Evolutionary conservation across 2,113 vertebrate genomes (phyloP), one percentile per base, ranked within the genome.

Genomic region (Dasyprocta punctata): DNA sequence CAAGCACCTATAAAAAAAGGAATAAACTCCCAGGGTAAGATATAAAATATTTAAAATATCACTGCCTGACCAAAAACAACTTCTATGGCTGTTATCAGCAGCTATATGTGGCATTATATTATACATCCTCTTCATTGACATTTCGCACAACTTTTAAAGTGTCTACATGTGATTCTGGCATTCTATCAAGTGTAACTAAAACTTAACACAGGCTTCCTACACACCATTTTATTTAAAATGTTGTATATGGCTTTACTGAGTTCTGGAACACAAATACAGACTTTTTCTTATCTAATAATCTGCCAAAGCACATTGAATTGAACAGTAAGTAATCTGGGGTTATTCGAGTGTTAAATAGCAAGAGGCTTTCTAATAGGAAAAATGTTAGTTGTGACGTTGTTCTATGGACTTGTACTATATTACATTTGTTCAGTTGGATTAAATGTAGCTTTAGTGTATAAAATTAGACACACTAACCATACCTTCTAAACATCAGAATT

Each of bases 301-400:
- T 87, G 75, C 65, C 83, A 77, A 75, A 96, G 77, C 47, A 96
- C 56, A 69, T 5, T 75, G 38, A 75, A 44, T 9, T 83, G 20
- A 94, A 90, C 30, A 90, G 71, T 30, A 44, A 81, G 24, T 75
- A 81, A 86, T 87, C 33, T 77, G 65, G 71, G 56, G 65, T 67
- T 41, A 94, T 91, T 65, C 75, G 56, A n/a, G 13, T 77, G 49
- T 91, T 38, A 87, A 82, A 49, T 56, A 63, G 58, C 67, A 94
- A 83, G 65, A 47, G 30, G 17, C 6, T 84, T 90, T 93, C 86
- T 86, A 86, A 30, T 71, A 61, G 56, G 65, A 92, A 87, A 93
- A 91, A 65, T 47, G 63, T 58, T 5, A 86, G 82, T 19, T 75
- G 65, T n/a, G 49, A 82, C 83, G 38, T 91, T 44, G 92, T 91